A percentile compares a stretch with the other conserved stretches of the same genome.
Evolutionary conservation across 2,113 vertebrate genomes (phyloP).

Genomic region (Clinocottus analis): DNA sequence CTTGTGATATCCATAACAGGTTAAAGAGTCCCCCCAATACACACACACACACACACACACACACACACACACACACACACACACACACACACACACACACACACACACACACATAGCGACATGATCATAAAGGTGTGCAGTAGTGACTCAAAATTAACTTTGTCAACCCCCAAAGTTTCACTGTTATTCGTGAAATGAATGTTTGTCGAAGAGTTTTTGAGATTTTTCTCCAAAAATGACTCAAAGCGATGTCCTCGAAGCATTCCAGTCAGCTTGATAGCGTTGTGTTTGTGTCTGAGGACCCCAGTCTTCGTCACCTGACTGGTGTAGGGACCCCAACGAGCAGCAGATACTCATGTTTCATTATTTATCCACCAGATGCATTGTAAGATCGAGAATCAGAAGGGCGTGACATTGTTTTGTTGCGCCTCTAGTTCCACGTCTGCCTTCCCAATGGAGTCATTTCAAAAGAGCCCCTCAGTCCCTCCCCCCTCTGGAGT

Average conservation of each 20-base stretch:
- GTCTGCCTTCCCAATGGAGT: constrained; percentile 32
- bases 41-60: too few species aligned
- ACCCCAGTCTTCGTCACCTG: background rate
- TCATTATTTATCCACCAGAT: constrained; percentile 43
- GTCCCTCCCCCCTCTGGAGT: constrained; percentile 4
- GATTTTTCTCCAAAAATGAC: constrained; percentile 1
- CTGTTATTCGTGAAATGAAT: constrained; percentile 51
- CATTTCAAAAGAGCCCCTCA: constrained; percentile 38
- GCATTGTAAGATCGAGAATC: constrained; percentile 60
- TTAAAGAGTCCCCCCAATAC: constrained; percentile 23
- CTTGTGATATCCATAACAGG: constrained; percentile 76
- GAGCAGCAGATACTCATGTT: constrained; percentile 1
- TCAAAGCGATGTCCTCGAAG: constrained; percentile 7
- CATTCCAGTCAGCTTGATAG: constrained; percentile 11
- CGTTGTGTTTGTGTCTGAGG: background rate
- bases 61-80: background rate
- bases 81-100: background rate
- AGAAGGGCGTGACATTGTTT: constrained; percentile 47
- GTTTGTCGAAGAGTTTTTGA: constrained; percentile 42
- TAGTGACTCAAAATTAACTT: constrained; percentile 15
- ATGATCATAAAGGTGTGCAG: constrained; percentile 12
- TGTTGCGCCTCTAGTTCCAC: constrained; percentile 47
- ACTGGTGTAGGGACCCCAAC: background rate
- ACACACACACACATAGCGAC: background rate
- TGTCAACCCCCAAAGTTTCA: constrained; percentile 5